phyloP scores from a whole-genome alignment of 2,797 vertebrate genomes.

The Pygocentrus nattereri region DNA sequence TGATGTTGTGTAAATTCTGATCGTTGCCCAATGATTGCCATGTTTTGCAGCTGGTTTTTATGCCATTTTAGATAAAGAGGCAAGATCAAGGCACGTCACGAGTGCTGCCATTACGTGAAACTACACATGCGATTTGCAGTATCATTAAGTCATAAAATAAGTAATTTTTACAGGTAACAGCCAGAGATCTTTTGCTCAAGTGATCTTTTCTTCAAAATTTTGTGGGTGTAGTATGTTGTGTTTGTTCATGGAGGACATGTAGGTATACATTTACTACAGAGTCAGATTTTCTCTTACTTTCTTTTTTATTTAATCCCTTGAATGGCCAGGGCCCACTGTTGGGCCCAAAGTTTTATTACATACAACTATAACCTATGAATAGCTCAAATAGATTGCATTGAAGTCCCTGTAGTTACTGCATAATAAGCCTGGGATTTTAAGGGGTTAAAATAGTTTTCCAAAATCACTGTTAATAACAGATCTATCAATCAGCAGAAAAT shows the following conservation, averaged over 20 bases:
- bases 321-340: no score
- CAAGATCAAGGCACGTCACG: constrained; percentile 7
- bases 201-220: no score
- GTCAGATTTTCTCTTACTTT: neutral
- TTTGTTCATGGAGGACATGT: neutral
- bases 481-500: neutral
- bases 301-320: neutral
- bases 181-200: neutral
- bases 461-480: neutral
- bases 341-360: no score
- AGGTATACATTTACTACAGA: neutral
- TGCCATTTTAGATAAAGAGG: neutral
- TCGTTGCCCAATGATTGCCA: constrained; percentile 34
- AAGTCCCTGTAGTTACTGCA: no score
- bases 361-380: no score
- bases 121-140: neutral
- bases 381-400: no score
- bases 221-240: neutral
- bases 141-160: neutral
- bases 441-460: neutral
- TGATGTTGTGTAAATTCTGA: constrained; percentile 46
- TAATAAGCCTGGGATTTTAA: no score
- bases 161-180: neutral
- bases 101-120: neutral
- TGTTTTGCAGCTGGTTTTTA: constrained; percentile 8